phyloP scores from a whole-genome alignment of 2,888 invertebrate genomes.

The Meteorus cinctellus region DNA sequence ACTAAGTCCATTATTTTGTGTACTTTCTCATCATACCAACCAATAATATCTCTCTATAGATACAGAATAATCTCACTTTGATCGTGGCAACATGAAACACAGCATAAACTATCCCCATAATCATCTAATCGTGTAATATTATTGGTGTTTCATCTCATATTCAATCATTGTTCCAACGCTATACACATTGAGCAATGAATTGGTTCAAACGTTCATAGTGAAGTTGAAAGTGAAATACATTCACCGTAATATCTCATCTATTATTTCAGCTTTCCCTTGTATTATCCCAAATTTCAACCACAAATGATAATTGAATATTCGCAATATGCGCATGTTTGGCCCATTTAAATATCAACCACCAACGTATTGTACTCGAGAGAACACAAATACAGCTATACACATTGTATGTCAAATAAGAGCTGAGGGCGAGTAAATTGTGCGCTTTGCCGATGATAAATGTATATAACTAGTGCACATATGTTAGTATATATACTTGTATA shows the following conservation, averaged over 20 bases:
- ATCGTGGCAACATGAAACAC: not conserved
- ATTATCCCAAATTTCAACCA: no score
- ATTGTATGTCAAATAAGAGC: not conserved
- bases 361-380: conserved; percentile 2
- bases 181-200: not conserved
- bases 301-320: not conserved
- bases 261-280: no score
- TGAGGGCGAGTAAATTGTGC: conserved; percentile 35
- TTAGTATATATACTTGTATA: not conserved
- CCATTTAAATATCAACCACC: not conserved
- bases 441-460: conserved; percentile 49
- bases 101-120: not conserved
- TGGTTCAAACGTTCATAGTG: not conserved
- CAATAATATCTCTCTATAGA: not conserved
- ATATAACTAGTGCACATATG: not conserved
- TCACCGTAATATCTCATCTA: no score
- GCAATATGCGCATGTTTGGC: no score
- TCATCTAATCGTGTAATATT: not conserved
- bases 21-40: not conserved
- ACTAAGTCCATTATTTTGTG: no score
- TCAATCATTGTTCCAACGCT: not conserved
- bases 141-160: not conserved
- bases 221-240: not conserved
- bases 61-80: not conserved
- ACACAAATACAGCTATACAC: not conserved